Evolutionary conservation across 2,797 vertebrate genomes (phyloP), one percentile per base, ranked within the genome.

Genomic region (Oreochromis mossambicus): DNA sequence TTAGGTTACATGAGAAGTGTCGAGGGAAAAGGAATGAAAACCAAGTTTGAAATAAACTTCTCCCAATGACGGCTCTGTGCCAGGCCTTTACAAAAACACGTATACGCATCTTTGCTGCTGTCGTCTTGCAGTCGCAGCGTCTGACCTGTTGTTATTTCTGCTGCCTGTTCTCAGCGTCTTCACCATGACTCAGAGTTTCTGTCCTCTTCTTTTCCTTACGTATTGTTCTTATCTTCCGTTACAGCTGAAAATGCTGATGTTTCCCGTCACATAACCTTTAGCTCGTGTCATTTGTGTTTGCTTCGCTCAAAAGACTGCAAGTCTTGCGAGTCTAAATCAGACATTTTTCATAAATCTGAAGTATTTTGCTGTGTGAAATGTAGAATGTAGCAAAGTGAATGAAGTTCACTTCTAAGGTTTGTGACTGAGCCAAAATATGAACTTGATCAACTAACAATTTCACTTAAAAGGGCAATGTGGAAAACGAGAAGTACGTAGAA

Each of bases 1-100:
- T 92, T 86, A 92, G 85, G 88, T 82, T 81, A 88, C 86, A 80
- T 51, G 78, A 51, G 75, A 14, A 24, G 32, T 78, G 50, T 73
- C 1, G 14, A 56, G 34, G 77, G 77, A 34, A 83, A 70, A 81
- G 61, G 29, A 90, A 84, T 58, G 52, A 38, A 46, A 73, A 80
- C 41, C 6, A 50, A 51, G 50, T 79, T 82, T 46, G n/a, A 84
- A 58, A 81, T 78, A n/a, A 79, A 50, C 66, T 68, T 63, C 56
- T 80, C 77, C 19, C 15, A 38, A 32, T 1, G 46, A 43, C 73
- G 77, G 43, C 46, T 78, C 68, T 36, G 78, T 61, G 54, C 70
- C 48, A 19, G 86, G 14, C 66, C 50, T 48, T 78, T 26, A 36
- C 34, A 79, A 63, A 58, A 56, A 79, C 38, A 46, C 19, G 19